Percentiles rank a stretch among this genome's conserved stretches.
phyloP scores from a whole-genome alignment of 2,888 invertebrate species.

The Orthonevra nobilis region DNA sequence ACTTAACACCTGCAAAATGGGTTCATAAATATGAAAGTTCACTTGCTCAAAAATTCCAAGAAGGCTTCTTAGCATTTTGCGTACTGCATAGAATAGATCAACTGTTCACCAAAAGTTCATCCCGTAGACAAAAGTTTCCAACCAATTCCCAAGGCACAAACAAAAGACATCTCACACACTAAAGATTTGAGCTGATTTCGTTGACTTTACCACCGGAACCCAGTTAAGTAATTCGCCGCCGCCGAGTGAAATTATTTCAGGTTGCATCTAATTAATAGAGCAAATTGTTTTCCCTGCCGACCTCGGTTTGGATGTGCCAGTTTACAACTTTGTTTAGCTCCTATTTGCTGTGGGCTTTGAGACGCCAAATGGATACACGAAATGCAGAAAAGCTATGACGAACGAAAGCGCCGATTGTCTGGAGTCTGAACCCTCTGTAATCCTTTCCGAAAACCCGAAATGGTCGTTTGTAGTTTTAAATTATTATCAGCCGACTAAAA shows the following conservation, averaged over 20 bases:
- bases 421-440: slow-evolving; percentile 13
- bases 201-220: slow-evolving; percentile 51
- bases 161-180: slow-evolving; percentile 22
- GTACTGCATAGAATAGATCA: slow-evolving; percentile 24
- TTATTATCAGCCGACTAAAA: slow-evolving; percentile 42
- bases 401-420: slow-evolving; percentile 20
- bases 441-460: slow-evolving; percentile 14
- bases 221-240: slow-evolving; percentile 16
- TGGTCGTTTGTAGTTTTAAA: slow-evolving; percentile 47
- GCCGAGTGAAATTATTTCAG: slow-evolving; percentile 45
- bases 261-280: slow-evolving; percentile 62
- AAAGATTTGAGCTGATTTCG: slow-evolving; percentile 48
- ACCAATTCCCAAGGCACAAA: slow-evolving; percentile 9
- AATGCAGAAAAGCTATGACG: slow-evolving; percentile 21
- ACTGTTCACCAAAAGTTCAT: slow-evolving; percentile 39
- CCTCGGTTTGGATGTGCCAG: slow-evolving; percentile 42
- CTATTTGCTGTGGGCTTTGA: slow-evolving; percentile 7
- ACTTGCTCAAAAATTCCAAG: not conserved
- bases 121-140: slow-evolving; percentile 41
- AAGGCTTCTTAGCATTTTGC: slow-evolving; percentile 13
- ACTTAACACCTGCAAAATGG: not conserved
- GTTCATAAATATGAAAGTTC: slow-evolving; percentile 18
- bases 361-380: slow-evolving; percentile 1
- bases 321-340: slow-evolving; percentile 38
- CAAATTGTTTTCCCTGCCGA: slow-evolving; percentile 55